Base-by-base conservation (phyloP, 2,797 vertebrate species). In the Rachycentron canadum region DNA sequence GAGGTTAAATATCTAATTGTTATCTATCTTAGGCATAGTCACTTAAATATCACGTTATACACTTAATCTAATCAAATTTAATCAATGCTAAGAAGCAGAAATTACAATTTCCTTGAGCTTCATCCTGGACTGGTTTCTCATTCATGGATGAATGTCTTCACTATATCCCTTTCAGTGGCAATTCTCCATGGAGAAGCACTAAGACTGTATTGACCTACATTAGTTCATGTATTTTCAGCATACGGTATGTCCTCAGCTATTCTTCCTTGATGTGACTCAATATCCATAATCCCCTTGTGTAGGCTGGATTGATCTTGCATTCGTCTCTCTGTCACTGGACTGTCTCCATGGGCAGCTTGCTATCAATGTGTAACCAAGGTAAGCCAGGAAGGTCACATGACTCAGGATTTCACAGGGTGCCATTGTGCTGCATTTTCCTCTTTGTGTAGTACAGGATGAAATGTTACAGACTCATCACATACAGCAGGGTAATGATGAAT, bases 171-270 rank as follows among this genome's bases (percentile, higher is more conserved):
- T 78, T 84, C 52, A 67, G 64, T 55, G 59, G 17, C 21, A 25
- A 69, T 84, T 86, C 87, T 84, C 64, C 73, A 69, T 5, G 53
- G 77, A 75, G 76, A 76, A 61, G 69, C 78, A 80, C 45, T 79
- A 86, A 90, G 72, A 88, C 85, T 78, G 73, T 59, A 67, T 64
- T 89, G 85, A 88, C 89, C 88, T 83, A 88, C 71, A 81, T 90
- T 86, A 69, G 69, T 79, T 81, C 53, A 77, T 76, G 70, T 83
- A 82, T 87, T 90, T 81, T 72, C 63, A 50, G 75, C 13, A 7
- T 75, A 61, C 69, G 76, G 71, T 85, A 57, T 61, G 61, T 82
- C 59, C 76, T 66, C 40, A 70, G 63, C 56, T 47, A 7, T 74
- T 85, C 62, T 69, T 69, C 19, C 67, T 76, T 13, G 12, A 13